phyloP scores from a whole-genome alignment of 2,888 invertebrate genomes.

The Autographa gamma region DNA sequence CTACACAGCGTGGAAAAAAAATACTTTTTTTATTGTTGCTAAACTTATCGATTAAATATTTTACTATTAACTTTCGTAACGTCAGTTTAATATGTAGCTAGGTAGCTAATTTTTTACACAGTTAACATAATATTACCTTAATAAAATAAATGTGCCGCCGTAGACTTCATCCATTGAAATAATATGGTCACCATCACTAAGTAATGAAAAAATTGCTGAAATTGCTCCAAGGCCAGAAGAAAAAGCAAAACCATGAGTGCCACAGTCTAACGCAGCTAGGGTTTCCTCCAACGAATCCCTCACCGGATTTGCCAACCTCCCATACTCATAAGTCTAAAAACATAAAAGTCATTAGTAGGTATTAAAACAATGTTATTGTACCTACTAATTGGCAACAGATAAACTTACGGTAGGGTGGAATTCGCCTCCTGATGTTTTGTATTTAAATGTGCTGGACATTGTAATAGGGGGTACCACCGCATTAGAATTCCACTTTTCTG shows the following conservation, averaged over 20 bases:
- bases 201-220: slow-evolving; percentile 92
- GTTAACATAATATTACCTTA: slow-evolving; percentile 74
- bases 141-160: slow-evolving; percentile 95
- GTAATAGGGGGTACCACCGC: background rate
- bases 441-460: background rate
- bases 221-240: slow-evolving; percentile 97
- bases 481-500: background rate
- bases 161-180: slow-evolving; percentile 97
- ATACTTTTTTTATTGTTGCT: too few relatives aligned
- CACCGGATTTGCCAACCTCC: slow-evolving; percentile 98
- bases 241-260: slow-evolving; percentile 94
- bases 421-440: background rate
- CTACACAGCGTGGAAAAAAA: too few relatives aligned
- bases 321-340: slow-evolving; percentile 87
- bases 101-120: too few relatives aligned
- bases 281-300: slow-evolving; percentile 96
- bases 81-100: too few relatives aligned
- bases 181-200: slow-evolving; percentile 96
- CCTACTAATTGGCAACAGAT: background rate
- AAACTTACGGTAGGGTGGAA: background rate
- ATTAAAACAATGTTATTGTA: background rate
- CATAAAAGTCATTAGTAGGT: background rate
- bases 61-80: too few relatives aligned
- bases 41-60: too few relatives aligned
- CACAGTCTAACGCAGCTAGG: slow-evolving; percentile 96